A percentile compares a stretch with the other conserved stretches of the same genome.
These are phyloP conservation scores for Amphipyra berbera DNA, from an alignment of 2,888 invertebrate genomes.

Conservation along the genomic window DNA sequence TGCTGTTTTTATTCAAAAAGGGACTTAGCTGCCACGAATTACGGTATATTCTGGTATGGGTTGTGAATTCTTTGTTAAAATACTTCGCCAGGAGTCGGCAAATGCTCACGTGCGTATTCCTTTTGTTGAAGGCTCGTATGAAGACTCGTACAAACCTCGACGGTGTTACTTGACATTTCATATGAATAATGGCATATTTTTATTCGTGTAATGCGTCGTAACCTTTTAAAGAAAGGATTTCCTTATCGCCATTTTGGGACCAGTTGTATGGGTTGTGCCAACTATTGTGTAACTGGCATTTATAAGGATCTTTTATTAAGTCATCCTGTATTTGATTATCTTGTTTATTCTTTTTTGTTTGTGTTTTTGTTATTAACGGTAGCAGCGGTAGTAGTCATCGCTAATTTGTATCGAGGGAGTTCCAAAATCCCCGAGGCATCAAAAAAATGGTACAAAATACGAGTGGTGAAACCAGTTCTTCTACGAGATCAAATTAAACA, in stretches of 20 bases:
- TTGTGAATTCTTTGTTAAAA: slow-evolving; percentile 65
- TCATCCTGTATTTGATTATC: slow-evolving; percentile 6
- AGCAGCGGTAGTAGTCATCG: neutral
- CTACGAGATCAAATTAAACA: slow-evolving; percentile 20
- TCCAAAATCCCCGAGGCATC: neutral
- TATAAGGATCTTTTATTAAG: slow-evolving; percentile 20
- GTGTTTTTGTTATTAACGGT: neutral
- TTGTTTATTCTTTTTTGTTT: slow-evolving; percentile 9
- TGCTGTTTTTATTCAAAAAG: slow-evolving; percentile 54
- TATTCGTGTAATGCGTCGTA: slow-evolving; percentile 63
- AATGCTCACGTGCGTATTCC: slow-evolving; percentile 76
- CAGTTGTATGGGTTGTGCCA: slow-evolving; percentile 46
- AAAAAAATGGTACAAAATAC: neutral
- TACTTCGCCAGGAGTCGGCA: slow-evolving; percentile 68
- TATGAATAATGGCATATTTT: slow-evolving; percentile 69
- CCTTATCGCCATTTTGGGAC: slow-evolving; percentile 57
- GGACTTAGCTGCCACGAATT: slow-evolving; percentile 47
- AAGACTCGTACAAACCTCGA: slow-evolving; percentile 64
- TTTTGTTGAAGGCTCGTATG: slow-evolving; percentile 72
- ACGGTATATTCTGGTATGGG: slow-evolving; percentile 60
- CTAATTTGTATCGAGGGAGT: neutral
- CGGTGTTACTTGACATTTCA: slow-evolving; percentile 68
- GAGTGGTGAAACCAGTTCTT: slow-evolving; percentile 13
- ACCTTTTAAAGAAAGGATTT: slow-evolving; percentile 66
- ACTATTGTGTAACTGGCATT: slow-evolving; percentile 48